These are phyloP conservation scores for Cherax quadricarinatus DNA, from an alignment of 1,140 invertebrate species.

Conservation along the genomic window DNA sequence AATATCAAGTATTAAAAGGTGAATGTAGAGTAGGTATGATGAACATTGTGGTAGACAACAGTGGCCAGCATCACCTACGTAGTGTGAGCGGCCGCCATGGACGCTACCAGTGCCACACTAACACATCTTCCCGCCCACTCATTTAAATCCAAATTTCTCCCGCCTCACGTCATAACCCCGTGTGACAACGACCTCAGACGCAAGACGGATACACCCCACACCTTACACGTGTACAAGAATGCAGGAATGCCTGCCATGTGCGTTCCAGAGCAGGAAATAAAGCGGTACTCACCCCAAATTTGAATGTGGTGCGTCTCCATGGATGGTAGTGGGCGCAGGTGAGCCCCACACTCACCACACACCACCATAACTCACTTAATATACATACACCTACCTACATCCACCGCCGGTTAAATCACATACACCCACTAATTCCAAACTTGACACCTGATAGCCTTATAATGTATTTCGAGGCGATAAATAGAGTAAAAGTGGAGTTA, in stretches of 20 bases:
- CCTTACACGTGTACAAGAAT: background rate
- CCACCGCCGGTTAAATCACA: background rate
- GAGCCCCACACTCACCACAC: slow-evolving; percentile 5
- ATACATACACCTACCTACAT: too few species aligned
- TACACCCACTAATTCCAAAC: too few species aligned
- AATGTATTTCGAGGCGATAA: background rate
- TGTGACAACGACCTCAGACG: slow-evolving; percentile 12
- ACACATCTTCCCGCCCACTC: background rate
- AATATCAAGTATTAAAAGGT: too few species aligned
- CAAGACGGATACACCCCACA: background rate
- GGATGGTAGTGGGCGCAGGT: slow-evolving; percentile 24
- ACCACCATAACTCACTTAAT: background rate
- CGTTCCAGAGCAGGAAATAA: background rate
- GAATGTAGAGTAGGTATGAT: too few species aligned
- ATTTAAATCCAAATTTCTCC: slow-evolving; percentile 32
- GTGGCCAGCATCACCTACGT: background rate
- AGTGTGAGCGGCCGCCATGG: slow-evolving; percentile 12
- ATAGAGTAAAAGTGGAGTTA: background rate
- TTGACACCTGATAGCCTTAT: too few species aligned
- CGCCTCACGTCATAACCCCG: background rate
- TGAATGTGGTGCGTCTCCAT: slow-evolving; percentile 23
- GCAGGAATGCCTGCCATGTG: background rate
- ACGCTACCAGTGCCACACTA: background rate
- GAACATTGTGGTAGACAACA: too few species aligned
- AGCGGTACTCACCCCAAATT: slow-evolving; percentile 20